phyloP scores from a whole-genome alignment of 2,113 vertebrate species.

The Microcebus ravelobensis region DNA sequence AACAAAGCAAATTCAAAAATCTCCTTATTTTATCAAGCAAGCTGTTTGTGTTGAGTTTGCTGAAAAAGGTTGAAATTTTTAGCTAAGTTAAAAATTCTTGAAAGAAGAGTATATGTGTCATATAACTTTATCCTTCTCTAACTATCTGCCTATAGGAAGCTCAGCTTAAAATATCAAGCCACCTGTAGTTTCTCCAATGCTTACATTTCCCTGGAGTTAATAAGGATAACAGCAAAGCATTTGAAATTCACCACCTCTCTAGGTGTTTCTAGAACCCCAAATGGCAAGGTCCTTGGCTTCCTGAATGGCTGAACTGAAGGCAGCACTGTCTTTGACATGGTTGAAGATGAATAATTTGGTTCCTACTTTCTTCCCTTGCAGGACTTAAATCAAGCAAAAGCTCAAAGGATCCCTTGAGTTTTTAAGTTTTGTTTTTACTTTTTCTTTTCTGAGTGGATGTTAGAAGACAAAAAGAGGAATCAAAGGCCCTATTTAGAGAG shows the following conservation, averaged over 20 bases:
- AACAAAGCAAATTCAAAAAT: constrained; percentile 7
- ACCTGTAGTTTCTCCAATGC: neutral
- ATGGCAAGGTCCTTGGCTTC: neutral
- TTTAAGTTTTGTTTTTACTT: neutral
- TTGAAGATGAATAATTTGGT: neutral
- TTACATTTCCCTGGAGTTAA: neutral
- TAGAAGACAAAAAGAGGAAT: neutral
- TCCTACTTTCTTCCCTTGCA: neutral
- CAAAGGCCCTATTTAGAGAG: neutral
- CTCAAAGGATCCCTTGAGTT: neutral
- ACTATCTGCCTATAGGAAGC: neutral
- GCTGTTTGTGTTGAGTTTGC: neutral
- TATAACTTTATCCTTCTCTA: constrained; percentile 8
- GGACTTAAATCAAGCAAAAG: neutral
- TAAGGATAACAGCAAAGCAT: neutral
- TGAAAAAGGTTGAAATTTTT: neutral
- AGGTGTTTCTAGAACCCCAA: neutral
- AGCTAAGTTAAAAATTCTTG: neutral
- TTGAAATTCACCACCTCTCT: neutral
- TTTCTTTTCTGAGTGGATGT: neutral
- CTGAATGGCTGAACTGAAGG: neutral
- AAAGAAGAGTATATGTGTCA: neutral
- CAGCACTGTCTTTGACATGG: neutral
- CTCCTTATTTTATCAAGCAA: neutral
- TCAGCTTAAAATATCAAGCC: neutral